Percentiles rank a stretch among this genome's conserved stretches.
Conservation (phyloP, 1,140 invertebrate species). For the Polypedilum pembai region DNA sequence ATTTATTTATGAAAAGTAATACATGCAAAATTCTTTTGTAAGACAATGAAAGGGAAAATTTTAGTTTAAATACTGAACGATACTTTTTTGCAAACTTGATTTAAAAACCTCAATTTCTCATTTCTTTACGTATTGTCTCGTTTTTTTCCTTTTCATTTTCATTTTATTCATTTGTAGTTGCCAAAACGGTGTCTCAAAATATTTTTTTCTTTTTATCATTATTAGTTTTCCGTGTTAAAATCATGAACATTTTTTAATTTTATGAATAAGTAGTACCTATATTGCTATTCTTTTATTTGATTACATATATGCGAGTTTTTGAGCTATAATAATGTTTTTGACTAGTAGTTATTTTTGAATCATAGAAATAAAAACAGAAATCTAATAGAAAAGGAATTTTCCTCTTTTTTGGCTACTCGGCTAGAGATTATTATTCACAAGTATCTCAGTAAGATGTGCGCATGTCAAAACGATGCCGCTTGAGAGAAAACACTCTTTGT, state of each 20-base stretch:
- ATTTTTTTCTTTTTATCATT: not conserved
- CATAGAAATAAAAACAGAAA: not conserved
- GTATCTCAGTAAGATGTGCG: not conserved
- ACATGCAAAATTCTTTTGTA: not conserved
- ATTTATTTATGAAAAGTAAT: not conserved
- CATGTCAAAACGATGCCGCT: constrained; percentile 5
- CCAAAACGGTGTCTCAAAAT: not conserved
- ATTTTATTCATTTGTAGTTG: not conserved
- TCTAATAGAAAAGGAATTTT: not conserved
- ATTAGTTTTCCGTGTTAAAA: not conserved
- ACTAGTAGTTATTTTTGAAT: too few species aligned
- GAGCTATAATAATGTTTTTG: not conserved
- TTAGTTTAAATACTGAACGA: not conserved
- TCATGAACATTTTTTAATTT: too few species aligned
- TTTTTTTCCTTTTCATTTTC: too few species aligned
- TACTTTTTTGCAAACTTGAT: constrained; percentile 2
- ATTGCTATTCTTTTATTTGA: too few species aligned
- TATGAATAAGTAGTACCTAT: too few species aligned
- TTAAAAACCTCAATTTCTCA: constrained; percentile 4
- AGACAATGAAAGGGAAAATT: not conserved
- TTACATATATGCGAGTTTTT: too few species aligned
- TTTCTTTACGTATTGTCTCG: not conserved
- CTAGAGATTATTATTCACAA: not conserved
- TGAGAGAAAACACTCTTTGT: constrained; percentile 11
- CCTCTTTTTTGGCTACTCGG: not conserved